A percentile compares a stretch with the other conserved stretches of the same genome.
These are phyloP conservation scores for Nomada flava DNA, from an alignment of 2,888 invertebrate species.

Conservation along the genomic window DNA sequence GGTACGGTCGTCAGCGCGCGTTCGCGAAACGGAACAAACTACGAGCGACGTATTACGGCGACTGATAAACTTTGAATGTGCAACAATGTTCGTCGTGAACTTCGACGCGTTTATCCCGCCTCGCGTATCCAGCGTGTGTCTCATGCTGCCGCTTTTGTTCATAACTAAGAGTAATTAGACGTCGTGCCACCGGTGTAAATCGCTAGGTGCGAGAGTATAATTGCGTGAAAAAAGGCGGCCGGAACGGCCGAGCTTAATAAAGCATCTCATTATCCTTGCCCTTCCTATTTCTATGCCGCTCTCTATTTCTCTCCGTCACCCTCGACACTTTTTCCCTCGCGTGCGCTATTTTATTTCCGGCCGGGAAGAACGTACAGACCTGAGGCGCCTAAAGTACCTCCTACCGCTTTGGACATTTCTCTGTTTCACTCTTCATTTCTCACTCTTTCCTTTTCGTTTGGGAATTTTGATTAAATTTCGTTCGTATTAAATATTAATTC, in stretches of 20 bases:
- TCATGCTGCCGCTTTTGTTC: conserved; percentile 45
- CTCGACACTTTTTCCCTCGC: conserved; percentile 36
- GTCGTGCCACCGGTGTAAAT: conserved; percentile 45
- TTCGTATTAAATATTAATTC: conserved; percentile 6
- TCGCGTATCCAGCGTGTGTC: conserved; percentile 1
- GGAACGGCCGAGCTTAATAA: conserved; percentile 59
- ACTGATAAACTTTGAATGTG: conserved; percentile 36
- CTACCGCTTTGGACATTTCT: not conserved
- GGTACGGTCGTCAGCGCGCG: not conserved
- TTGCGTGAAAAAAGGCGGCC: conserved; percentile 56
- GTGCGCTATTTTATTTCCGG: conserved; percentile 44
- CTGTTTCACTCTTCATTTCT: not conserved
- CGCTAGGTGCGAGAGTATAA: conserved; percentile 57
- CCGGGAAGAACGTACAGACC: conserved; percentile 5
- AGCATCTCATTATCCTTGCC: conserved; percentile 54
- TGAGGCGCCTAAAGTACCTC: conserved; percentile 5
- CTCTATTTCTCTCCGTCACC: not conserved
- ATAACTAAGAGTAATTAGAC: conserved; percentile 64
- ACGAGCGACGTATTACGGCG: too few relatives aligned
- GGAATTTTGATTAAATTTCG: too few relatives aligned
- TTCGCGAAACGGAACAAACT: not conserved
- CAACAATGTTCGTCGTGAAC: conserved; percentile 32
- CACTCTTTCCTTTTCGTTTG: not conserved
- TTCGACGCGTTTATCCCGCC: conserved; percentile 28
- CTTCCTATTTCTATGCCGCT: not conserved